A percentile compares a stretch with the other conserved stretches of the same genome.
Evolutionary conservation across 2,113 vertebrate species (phyloP).

Genomic region (Gymnobelideus leadbeateri): DNA sequence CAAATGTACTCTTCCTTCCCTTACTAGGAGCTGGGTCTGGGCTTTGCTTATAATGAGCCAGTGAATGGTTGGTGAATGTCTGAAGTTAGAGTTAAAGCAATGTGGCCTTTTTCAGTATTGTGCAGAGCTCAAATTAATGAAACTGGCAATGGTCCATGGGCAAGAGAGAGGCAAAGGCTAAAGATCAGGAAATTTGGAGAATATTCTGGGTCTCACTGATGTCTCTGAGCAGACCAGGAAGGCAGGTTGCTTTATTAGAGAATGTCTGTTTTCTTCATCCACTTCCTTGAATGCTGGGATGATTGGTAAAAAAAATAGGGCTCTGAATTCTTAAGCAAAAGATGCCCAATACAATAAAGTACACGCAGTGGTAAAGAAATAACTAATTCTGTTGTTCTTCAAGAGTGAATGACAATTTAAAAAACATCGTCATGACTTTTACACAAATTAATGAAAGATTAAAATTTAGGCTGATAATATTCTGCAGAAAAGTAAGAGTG

Average conservation of each 20-base stretch:
- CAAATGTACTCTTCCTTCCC: conserved; percentile 59
- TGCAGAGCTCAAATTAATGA: background rate
- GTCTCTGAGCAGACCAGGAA: background rate
- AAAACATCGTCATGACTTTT: background rate
- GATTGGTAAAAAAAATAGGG: background rate
- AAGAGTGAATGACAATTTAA: background rate
- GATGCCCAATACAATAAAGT: background rate
- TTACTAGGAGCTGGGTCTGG: conserved; percentile 23
- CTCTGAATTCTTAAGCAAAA: background rate
- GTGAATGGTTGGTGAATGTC: conserved; percentile 55
- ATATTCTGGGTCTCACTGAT: background rate
- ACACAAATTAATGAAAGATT: background rate
- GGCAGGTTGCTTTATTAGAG: background rate
- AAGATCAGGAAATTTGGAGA: background rate
- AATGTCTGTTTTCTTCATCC: background rate
- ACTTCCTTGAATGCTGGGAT: background rate
- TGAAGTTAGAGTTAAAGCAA: conserved; percentile 32
- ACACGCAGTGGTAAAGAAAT: background rate
- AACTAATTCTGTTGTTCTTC: background rate
- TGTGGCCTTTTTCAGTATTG: background rate
- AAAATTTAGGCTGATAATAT: background rate
- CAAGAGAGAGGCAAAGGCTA: background rate
- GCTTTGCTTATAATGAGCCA: conserved; percentile 62
- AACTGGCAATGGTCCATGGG: background rate
- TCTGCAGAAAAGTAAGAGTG: background rate